Conservation (phyloP, 2,797 vertebrate genomes). For the Hirundo rustica region DNA sequence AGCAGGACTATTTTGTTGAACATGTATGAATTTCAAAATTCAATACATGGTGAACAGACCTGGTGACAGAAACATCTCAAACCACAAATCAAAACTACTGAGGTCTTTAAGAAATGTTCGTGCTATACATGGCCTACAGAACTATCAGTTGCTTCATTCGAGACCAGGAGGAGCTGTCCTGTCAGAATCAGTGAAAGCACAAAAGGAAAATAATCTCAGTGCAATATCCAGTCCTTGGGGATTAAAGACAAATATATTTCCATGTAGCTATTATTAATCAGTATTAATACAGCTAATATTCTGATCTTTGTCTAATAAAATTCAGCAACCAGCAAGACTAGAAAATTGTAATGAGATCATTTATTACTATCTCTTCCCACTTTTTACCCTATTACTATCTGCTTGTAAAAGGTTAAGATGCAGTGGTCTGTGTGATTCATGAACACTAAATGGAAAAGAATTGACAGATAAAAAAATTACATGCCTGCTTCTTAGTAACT, state of each 20-base stretch:
- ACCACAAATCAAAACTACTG: not conserved
- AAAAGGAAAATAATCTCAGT: not conserved
- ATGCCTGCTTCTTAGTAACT: not conserved
- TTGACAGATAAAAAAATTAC: not conserved
- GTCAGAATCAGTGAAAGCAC: not conserved
- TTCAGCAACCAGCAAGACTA: not conserved
- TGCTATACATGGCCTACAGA: not conserved
- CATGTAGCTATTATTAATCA: not conserved
- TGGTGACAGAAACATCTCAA: not conserved
- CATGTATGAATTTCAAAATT: not conserved
- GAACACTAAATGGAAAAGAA: not conserved
- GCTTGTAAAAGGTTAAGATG: not conserved
- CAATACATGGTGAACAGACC: not conserved
- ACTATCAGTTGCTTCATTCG: not conserved
- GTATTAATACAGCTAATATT: not conserved
- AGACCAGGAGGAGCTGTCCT: not conserved
- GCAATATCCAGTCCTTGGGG: not conserved
- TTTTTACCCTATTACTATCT: not conserved
- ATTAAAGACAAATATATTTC: not conserved
- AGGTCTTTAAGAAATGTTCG: not conserved
- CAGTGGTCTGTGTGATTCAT: not conserved
- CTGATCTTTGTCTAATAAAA: not conserved
- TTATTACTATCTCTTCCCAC: not conserved
- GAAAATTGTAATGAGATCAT: not conserved
- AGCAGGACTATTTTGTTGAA: not conserved